Evolutionary conservation across 2,888 invertebrate genomes (phyloP).

Genomic region (Lasius fuliginosus): DNA sequence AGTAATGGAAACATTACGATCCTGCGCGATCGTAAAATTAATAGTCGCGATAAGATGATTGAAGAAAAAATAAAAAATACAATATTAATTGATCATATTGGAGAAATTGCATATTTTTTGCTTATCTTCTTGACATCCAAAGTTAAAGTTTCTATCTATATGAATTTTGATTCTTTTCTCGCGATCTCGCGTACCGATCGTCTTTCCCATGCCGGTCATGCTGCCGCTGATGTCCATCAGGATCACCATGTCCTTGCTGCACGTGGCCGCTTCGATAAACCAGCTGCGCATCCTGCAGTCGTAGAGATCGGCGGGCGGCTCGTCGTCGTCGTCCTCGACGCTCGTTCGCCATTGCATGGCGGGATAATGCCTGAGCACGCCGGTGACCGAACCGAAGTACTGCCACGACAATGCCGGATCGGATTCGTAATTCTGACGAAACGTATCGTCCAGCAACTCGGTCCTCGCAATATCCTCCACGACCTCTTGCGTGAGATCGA

Average conservation of each 20-base stretch:
- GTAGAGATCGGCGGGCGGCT: conserved; percentile 91
- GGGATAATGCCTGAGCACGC: conserved; percentile 97
- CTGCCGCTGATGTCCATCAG: conserved; percentile 98
- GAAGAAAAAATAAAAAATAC: conserved; percentile 9
- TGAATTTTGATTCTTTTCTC: neutral
- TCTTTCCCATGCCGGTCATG: conserved; percentile 94
- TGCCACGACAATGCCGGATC: conserved; percentile 98
- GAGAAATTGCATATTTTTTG: neutral
- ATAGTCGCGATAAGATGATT: neutral
- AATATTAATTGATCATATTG: conserved; percentile 9
- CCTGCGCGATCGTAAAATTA: neutral
- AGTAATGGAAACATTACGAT: neutral
- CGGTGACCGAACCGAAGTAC: conserved; percentile 98
- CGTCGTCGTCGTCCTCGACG: conserved; percentile 50
- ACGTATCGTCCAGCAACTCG: conserved; percentile 93
- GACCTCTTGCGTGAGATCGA: conserved; percentile 90
- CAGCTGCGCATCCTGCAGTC: conserved; percentile 97
- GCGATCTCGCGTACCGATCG: conserved; percentile 86
- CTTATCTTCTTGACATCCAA: neutral
- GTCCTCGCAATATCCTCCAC: conserved; percentile 96
- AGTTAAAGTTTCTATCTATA: neutral
- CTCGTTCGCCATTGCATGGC: conserved; percentile 85
- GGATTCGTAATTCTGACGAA: conserved; percentile 92
- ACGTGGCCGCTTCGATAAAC: conserved; percentile 99
- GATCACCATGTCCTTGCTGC: conserved; percentile 98